These are phyloP conservation scores for Lepidothrix coronata DNA, from an alignment of 2,113 vertebrate species.

Conservation along the genomic window DNA sequence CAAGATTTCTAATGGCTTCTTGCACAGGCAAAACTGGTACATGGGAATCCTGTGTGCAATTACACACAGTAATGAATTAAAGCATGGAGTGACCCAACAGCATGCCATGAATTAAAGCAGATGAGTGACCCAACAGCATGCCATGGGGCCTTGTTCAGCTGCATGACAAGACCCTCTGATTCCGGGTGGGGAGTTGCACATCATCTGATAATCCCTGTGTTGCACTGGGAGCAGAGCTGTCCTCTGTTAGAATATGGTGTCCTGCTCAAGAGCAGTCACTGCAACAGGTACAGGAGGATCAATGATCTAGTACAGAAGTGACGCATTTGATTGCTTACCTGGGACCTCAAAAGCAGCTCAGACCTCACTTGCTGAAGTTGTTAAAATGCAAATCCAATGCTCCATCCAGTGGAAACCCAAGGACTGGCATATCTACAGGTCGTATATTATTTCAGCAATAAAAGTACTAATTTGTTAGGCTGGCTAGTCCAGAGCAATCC, in stretches of 20 bases:
- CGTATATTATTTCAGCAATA: background rate
- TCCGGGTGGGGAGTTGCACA: background rate
- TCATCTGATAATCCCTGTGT: background rate
- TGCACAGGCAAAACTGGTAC: rapidly evolving
- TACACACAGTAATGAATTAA: background rate
- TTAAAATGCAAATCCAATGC: background rate
- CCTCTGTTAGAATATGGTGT: background rate
- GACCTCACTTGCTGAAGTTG: background rate
- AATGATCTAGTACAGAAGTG: background rate
- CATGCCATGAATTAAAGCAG: rapidly evolving
- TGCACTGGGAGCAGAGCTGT: background rate
- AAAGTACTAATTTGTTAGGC: background rate
- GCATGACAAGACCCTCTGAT: background rate
- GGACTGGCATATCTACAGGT: background rate
- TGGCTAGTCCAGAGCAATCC: background rate
- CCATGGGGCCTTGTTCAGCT: background rate
- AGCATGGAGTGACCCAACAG: background rate
- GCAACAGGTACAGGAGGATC: background rate
- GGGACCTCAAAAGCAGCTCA: background rate
- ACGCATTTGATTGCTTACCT: background rate
- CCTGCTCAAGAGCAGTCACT: background rate
- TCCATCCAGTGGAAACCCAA: background rate
- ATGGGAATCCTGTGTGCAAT: background rate
- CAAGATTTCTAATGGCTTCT: background rate
- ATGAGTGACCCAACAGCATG: background rate